Evolutionary conservation across 1,140 invertebrate genomes (phyloP).

Genomic region (Mercenaria mercenaria): DNA sequence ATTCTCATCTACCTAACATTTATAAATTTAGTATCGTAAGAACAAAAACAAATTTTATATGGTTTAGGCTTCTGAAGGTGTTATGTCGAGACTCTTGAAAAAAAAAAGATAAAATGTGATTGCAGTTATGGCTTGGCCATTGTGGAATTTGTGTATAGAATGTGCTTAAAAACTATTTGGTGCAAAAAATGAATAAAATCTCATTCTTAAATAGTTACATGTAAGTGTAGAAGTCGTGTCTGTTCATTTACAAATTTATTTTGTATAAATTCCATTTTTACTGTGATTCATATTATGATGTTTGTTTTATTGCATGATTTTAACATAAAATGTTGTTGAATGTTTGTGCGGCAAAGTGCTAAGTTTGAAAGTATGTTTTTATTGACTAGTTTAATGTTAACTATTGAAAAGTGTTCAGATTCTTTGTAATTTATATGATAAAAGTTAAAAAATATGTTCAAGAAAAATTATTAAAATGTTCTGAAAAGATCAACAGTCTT

Average conservation of each 20-base stretch:
- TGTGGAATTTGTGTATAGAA: not conserved
- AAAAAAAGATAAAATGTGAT: too few species aligned
- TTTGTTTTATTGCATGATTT: not conserved
- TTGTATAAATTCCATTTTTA: conserved; percentile 30
- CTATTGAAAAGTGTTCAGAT: conserved; percentile 18
- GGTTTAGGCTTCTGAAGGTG: too few species aligned
- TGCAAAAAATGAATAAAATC: not conserved
- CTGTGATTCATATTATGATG: conserved; percentile 4
- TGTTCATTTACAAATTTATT: conserved; percentile 30
- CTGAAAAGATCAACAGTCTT: not conserved
- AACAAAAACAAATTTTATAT: too few species aligned
- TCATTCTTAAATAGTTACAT: not conserved
- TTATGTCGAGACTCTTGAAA: too few species aligned
- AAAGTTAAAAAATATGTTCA: conserved; percentile 3
- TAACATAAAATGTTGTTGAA: not conserved
- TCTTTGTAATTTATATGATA: conserved; percentile 16
- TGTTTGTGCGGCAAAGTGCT: conserved; percentile 2
- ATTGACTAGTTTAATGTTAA: conserved; percentile 9
- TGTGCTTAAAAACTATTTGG: not conserved
- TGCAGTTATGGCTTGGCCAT: not conserved
- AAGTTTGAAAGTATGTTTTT: not conserved
- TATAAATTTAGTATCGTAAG: too few species aligned
- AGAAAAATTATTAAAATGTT: conserved; percentile 1
- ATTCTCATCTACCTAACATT: too few species aligned
- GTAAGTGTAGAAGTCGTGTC: not conserved